Evolutionary conservation across 2,113 vertebrate genomes (phyloP), one percentile per base, ranked within the genome.

Genomic region (Zonotrichia leucophrys): DNA sequence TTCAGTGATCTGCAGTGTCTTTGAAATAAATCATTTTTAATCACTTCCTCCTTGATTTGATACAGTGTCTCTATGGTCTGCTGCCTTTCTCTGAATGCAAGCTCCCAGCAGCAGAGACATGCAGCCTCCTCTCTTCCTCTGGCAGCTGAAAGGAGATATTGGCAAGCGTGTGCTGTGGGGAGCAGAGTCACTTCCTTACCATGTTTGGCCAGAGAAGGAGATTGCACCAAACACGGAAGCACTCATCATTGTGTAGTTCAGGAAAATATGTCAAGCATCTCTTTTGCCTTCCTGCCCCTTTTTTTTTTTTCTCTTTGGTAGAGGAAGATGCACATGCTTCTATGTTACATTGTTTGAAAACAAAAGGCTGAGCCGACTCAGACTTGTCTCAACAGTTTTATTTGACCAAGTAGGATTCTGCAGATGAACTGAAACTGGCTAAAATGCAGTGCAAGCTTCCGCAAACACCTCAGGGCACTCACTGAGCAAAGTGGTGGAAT

Each of bases 161-260:
- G 94, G 94, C 95, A 94, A 97, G 89, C 1, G 1, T 68, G 70
- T 62, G 93, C 87, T 87, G 95, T 37, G 76, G 69, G 75, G 96
- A 97, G 88, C 64, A 91, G 58, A 97, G 91, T 92, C 87, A 97
- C 89, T 98, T 98, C 97, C 97, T 97, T 97, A 95, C 93, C 74
- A 89, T 93, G 91, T 97, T 97, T 98, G 95, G 97, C 95, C 91
- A 92, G 88, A 95, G 78, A 96, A 83, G 41, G 81, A 93, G 67
- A n/a, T 86, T 94, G 83, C 90, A 81, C 83, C 70, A 50, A 93
- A 91, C 42, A 84, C 79, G 92, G 96, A 97, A 92, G 62, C 42
- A 19, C 33, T 24, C 33, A 67, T 91, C 86, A 94, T 93, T 94
- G 92, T 90, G 92, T 64, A 62, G 77, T 42, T 89, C 19, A 58